Percentiles rank a stretch among this genome's conserved stretches.
Conservation (phyloP, 2,888 invertebrate genomes). For the Mellilla xanthometata region DNA sequence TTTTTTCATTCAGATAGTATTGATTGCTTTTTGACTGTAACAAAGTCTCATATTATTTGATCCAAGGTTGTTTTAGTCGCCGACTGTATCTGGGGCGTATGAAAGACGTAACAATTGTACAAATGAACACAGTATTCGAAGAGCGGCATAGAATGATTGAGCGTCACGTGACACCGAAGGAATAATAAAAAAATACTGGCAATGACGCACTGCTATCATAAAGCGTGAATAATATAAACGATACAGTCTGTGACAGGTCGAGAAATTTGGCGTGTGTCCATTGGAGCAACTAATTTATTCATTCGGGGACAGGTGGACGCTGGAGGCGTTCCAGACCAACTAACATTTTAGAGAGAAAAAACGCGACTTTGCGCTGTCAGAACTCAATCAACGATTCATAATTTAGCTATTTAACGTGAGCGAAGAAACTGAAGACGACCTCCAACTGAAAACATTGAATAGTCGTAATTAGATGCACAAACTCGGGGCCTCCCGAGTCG, state of each 20-base stretch:
- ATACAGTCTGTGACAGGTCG: conserved; percentile 16
- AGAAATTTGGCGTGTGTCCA: conserved; percentile 48
- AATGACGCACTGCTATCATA: conserved; percentile 17
- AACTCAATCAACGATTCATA: not conserved
- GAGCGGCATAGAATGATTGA: conserved; percentile 18
- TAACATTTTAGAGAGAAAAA: not conserved
- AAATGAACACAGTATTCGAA: conserved; percentile 22
- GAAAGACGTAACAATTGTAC: conserved; percentile 26
- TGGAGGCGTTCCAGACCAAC: conserved; percentile 22
- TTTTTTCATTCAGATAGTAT: not conserved
- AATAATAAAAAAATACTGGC: conserved; percentile 25
- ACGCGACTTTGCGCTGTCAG: conserved; percentile 11
- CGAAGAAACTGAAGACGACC: not conserved
- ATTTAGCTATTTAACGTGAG: not conserved
- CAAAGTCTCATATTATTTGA: not conserved
- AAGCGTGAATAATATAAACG: conserved; percentile 9
- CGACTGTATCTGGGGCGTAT: conserved; percentile 26
- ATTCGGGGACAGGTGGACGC: conserved; percentile 33
- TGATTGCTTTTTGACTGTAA: not conserved
- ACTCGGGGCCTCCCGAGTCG: not conserved
- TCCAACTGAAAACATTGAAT: conserved; percentile 3
- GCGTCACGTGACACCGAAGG: conserved; percentile 24
- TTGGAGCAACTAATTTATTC: conserved; percentile 33
- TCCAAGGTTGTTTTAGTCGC: conserved; percentile 7
- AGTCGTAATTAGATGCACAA: conserved; percentile 1